These are phyloP conservation scores for Lepus europaeus DNA, from an alignment of 2,113 vertebrate genomes.

Conservation along the genomic window DNA sequence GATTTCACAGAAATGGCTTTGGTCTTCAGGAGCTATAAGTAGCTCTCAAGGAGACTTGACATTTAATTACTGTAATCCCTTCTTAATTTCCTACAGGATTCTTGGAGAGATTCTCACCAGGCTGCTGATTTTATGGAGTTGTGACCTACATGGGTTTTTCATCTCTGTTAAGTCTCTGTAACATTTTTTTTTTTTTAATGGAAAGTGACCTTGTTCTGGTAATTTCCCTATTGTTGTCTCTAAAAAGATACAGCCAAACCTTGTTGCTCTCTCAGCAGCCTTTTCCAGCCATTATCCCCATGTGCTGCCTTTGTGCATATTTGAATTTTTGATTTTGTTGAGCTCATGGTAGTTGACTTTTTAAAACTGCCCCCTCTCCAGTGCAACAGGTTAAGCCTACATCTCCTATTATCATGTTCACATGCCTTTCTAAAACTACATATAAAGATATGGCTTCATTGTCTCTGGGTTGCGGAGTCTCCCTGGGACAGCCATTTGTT, in stretches of 20 bases:
- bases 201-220: conserved; percentile 72
- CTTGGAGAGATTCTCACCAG: conserved; percentile 67
- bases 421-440: not conserved
- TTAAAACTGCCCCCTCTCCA: not conserved
- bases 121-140: conserved; percentile 70
- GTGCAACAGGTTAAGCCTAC: not conserved
- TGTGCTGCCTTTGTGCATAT: conserved; percentile 22
- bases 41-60: conserved; percentile 72
- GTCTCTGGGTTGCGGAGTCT: conserved; percentile 3
- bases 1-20: conserved; percentile 63
- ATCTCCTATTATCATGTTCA: not conserved
- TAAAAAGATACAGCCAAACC: conserved; percentile 44
- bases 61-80: conserved; percentile 76
- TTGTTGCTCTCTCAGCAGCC: conserved; percentile 27
- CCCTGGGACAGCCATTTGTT: not conserved
- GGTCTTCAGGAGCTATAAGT: conserved; percentile 62
- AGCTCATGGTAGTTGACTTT: conserved; percentile 46
- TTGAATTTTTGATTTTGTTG: conserved; percentile 48
- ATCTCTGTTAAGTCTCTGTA: conserved; percentile 51
- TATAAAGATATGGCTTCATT: not conserved
- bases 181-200: conserved; percentile 36
- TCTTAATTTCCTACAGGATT: conserved; percentile 75
- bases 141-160: conserved; percentile 75
- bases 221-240: conserved; percentile 66
- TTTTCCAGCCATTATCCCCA: conserved; percentile 21